A percentile compares a stretch with the other conserved stretches of the same genome.
These are phyloP conservation scores for Manis crassicaudata DNA, from an alignment of 2,797 vertebrate genomes.

Conservation along the genomic window DNA sequence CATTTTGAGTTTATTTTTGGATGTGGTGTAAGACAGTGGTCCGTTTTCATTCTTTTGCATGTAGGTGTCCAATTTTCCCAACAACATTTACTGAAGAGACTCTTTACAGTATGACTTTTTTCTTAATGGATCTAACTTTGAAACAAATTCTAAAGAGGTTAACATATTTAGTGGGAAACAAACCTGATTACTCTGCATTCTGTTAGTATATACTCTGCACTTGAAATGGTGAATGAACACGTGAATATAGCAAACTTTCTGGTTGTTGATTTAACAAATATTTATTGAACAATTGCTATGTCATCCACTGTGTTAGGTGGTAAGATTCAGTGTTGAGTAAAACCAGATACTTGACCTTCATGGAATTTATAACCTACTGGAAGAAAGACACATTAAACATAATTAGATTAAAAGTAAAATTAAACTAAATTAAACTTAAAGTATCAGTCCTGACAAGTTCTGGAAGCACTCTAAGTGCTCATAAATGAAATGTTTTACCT, in stretches of 20 bases:
- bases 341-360: conserved; percentile 23
- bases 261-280: conserved; percentile 10
- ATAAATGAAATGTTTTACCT: background rate
- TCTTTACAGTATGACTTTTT: background rate
- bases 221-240: background rate
- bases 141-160: conserved; percentile 25
- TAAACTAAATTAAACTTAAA: background rate
- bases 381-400: background rate
- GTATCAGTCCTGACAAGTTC: background rate
- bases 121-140: background rate
- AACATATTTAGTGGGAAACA: conserved; percentile 1
- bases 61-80: too few species aligned
- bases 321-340: background rate
- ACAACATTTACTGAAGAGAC: too few species aligned
- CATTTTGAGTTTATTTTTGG: background rate
- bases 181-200: conserved; percentile 5
- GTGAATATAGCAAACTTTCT: background rate
- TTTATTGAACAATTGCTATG: background rate
- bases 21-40: too few species aligned
- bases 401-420: conserved; percentile 17
- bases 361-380: background rate
- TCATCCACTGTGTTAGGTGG: background rate
- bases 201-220: background rate
- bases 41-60: too few species aligned
- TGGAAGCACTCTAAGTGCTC: background rate